phyloP scores from a whole-genome alignment of 1,140 invertebrate species.

The Maconellicoccus hirsutus region DNA sequence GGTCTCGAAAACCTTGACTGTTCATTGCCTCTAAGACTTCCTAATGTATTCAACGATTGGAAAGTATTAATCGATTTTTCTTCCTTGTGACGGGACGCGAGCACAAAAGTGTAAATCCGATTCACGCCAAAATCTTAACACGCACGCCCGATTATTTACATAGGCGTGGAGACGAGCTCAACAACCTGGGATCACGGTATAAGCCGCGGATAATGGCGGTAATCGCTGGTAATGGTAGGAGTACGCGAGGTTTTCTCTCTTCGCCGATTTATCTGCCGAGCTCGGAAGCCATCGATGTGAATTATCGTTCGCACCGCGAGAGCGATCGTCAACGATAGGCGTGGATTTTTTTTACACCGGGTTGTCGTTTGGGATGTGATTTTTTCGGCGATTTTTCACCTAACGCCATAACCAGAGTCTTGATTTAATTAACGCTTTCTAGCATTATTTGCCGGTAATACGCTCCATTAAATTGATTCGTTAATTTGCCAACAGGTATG shows the following conservation, averaged over 20 bases:
- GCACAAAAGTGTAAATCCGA: not conserved
- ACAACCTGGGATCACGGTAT: not conserved
- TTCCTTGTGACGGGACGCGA: not conserved
- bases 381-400: not conserved
- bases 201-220: not conserved
- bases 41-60: not conserved
- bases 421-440: constrained; percentile 4
- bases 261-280: not conserved
- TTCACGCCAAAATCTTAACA: not conserved
- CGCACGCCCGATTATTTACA: constrained; percentile 7
- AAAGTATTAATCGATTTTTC: not conserved
- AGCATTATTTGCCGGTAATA: not conserved
- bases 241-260: not conserved
- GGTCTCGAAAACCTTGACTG: not conserved
- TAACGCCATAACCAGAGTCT: not conserved
- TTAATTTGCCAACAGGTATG: not conserved
- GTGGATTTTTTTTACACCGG: not conserved
- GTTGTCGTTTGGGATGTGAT: not conserved
- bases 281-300: not conserved
- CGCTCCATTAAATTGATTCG: not conserved
- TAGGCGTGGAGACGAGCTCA: constrained; percentile 6
- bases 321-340: not conserved
- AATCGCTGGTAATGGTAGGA: not conserved
- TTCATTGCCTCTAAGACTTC: not conserved
- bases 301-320: not conserved